Evolutionary conservation across 1,140 invertebrate species (phyloP), one percentile per base, ranked within the genome.

Genomic region (Venustaconcha ellipsiformis): DNA sequence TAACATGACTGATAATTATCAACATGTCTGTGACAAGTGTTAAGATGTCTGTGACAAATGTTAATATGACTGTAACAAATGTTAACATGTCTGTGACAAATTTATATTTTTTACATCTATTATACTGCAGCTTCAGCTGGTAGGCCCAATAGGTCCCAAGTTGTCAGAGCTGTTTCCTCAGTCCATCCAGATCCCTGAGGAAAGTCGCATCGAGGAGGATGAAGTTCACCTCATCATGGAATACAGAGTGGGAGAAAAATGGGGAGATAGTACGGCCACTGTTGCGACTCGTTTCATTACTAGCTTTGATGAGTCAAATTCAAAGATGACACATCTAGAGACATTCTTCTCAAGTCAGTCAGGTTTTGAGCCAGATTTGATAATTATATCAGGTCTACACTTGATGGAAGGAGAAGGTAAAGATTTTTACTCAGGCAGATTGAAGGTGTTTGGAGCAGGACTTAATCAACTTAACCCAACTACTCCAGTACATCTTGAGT

Each of bases 191-290:
- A 81, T 90, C 71, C 84, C 84, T 48, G 57, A 82, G 63, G 71
- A 74, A 66, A 90, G 83, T 65, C 79, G 82, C 55, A 86, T 89
- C 60, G 65, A 83, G n/a, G 73, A 85, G 26, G 91, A 92, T 81
- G 91, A 91, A 75, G 79, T 91, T 30, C 91, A 91, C 79, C 84
- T 91, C 13, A 91, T 91, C 76, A 83, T 91, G 83, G 91, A 91
- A 68, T 90, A 90, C 73, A 83, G 87, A 67, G 86, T 89, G 23
- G 89, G 88, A 17, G 89, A 91, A 62, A 83, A 79, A 23, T 90
- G 91, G 81, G 90, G 88, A 11, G 72, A 83, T 59, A 67, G 82
- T 74, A 82, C 82, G 12, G 79, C 89, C 14, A 88, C 90, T 17
- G 87, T 89, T 30, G 90, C 90, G 14, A 91, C 87, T 62, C 81